phyloP scores from a whole-genome alignment of 1,140 invertebrate genomes.

The Sycobia sp. region DNA sequence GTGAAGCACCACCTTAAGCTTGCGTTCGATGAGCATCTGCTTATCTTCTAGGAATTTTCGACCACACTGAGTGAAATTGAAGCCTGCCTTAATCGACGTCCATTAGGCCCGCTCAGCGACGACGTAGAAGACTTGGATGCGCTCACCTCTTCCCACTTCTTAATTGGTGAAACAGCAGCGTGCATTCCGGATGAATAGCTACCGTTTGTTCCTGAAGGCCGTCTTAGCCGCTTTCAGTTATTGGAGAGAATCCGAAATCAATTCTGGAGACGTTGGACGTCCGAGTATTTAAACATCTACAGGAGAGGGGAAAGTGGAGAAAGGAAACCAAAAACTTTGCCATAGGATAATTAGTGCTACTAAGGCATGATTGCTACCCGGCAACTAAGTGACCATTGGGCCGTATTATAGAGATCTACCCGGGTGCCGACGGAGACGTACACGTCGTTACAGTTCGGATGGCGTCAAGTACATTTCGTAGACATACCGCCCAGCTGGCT shows the following conservation, averaged over 20 bases:
- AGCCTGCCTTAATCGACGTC: constrained; percentile 10
- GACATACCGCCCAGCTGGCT: neutral
- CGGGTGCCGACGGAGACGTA: constrained; percentile 33
- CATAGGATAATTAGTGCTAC: constrained; percentile 31
- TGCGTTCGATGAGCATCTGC: neutral
- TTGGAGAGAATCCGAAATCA: constrained; percentile 31
- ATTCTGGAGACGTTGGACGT: constrained; percentile 42
- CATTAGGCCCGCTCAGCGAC: neutral
- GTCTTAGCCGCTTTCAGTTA: constrained; percentile 36
- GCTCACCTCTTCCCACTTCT: constrained; percentile 5
- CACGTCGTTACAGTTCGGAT: constrained; percentile 38
- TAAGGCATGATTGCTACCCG: constrained; percentile 34
- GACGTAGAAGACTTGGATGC: neutral
- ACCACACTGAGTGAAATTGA: neutral
- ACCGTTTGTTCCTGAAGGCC: neutral
- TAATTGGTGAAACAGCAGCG: neutral
- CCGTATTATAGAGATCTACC: constrained; percentile 9
- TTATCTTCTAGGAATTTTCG: neutral
- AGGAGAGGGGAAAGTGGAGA: constrained; percentile 28
- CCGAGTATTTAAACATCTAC: constrained; percentile 38
- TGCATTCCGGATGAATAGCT: constrained; percentile 10
- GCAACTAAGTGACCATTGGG: constrained; percentile 27
- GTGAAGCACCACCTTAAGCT: constrained; percentile 28
- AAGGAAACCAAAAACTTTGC: constrained; percentile 15
- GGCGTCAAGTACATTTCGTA: neutral